Evolutionary conservation across 2,888 invertebrate genomes (phyloP).

Genomic region (Cheilosia grossa): DNA sequence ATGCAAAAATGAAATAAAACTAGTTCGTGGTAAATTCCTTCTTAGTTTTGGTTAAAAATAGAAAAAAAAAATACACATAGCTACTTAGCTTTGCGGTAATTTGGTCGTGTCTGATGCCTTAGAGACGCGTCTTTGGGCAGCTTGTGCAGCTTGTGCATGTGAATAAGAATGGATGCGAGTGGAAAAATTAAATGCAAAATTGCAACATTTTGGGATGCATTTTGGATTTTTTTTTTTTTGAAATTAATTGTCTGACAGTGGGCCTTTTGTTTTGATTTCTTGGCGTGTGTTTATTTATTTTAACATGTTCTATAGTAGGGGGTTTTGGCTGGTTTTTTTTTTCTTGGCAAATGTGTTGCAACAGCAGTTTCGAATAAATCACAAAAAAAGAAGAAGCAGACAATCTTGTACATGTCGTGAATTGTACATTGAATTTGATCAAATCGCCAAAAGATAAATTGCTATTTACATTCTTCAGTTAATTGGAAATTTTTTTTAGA

Average conservation of each 20-base stretch:
- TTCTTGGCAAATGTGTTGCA: slow-evolving; percentile 59
- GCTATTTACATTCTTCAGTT: slow-evolving; percentile 36
- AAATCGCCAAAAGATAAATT: slow-evolving; percentile 58
- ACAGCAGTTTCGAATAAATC: slow-evolving; percentile 66
- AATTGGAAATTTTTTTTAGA: slow-evolving; percentile 24
- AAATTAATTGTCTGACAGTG: slow-evolving; percentile 63
- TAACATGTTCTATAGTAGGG: background rate
- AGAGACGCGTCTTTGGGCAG: slow-evolving; percentile 18
- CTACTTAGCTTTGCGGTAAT: slow-evolving; percentile 23
- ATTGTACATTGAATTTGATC: slow-evolving; percentile 35
- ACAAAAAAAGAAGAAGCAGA: slow-evolving; percentile 10
- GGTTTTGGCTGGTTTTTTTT: slow-evolving; percentile 21
- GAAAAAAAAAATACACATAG: slow-evolving; percentile 23
- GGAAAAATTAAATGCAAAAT: slow-evolving; percentile 57
- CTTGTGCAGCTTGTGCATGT: background rate
- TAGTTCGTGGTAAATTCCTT: slow-evolving; percentile 46
- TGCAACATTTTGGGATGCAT: slow-evolving; percentile 47
- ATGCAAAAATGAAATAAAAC: slow-evolving; percentile 54
- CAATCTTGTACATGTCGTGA: slow-evolving; percentile 1
- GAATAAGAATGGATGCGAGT: slow-evolving; percentile 20
- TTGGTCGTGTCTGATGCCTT: slow-evolving; percentile 14
- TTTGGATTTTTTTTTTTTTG: slow-evolving; percentile 13
- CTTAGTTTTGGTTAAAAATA: slow-evolving; percentile 71
- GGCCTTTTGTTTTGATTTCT: slow-evolving; percentile 68
- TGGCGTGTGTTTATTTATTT: slow-evolving; percentile 61